A percentile compares a stretch with the other conserved stretches of the same genome.
Evolutionary conservation across 2,888 invertebrate genomes (phyloP).

Genomic region (Drosophila buzzatii): DNA sequence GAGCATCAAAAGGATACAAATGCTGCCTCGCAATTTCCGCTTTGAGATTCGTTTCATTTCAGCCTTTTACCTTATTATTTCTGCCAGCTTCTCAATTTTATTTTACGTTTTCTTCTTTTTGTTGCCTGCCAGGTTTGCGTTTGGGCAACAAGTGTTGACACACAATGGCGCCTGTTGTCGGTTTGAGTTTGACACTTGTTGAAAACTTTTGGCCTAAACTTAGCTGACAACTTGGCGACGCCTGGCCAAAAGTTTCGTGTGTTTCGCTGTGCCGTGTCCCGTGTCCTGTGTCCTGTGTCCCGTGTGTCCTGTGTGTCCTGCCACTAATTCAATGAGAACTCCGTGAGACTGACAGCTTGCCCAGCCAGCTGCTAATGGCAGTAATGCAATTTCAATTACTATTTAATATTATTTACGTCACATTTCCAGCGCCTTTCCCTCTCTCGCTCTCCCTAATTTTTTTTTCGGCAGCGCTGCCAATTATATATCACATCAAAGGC

Average conservation of each 20-base stretch:
- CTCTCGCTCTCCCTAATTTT: not conserved
- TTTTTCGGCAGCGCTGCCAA: slow-evolving; percentile 24
- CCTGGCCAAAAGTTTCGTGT: slow-evolving; percentile 18
- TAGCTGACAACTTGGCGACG: slow-evolving; percentile 38
- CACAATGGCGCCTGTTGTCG: slow-evolving; percentile 9
- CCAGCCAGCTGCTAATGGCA: slow-evolving; percentile 56
- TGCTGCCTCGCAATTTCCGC: slow-evolving; percentile 73
- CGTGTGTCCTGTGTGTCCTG: slow-evolving; percentile 30
- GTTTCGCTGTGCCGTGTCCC: no score
- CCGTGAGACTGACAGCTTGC: slow-evolving; percentile 40
- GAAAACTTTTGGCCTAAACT: slow-evolving; percentile 51
- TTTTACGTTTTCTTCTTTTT: not conserved
- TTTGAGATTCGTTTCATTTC: slow-evolving; percentile 50
- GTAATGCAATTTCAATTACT: slow-evolving; percentile 74
- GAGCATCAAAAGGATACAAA: slow-evolving; percentile 71
- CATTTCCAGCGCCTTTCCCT: slow-evolving; percentile 2
- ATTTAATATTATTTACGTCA: slow-evolving; percentile 60
- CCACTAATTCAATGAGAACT: slow-evolving; percentile 60
- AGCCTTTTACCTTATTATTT: slow-evolving; percentile 52
- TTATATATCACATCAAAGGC: slow-evolving; percentile 51
- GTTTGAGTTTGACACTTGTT: slow-evolving; percentile 48
- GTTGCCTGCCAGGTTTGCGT: slow-evolving; percentile 8
- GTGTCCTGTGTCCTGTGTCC: slow-evolving; percentile 31
- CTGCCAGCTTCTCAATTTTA: not conserved
- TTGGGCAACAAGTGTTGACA: slow-evolving; percentile 50